These are phyloP conservation scores for Euleptes europaea DNA, from an alignment of 2,113 vertebrate species.

Conservation along the genomic window DNA sequence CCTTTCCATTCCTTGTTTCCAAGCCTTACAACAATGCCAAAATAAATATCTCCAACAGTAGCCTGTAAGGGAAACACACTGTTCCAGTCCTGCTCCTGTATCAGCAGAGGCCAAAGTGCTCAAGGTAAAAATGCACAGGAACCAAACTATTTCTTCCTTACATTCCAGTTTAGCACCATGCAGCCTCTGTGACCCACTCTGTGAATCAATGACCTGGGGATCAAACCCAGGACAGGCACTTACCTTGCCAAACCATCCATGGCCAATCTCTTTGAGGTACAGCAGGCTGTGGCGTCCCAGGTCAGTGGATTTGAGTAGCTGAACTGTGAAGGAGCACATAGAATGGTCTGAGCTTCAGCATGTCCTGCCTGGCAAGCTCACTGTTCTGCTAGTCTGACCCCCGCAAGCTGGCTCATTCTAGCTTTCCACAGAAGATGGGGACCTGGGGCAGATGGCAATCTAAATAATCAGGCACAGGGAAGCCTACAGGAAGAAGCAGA, in stretches of 20 bases:
- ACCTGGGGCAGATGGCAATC: neutral
- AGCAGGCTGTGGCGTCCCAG: constrained; percentile 89
- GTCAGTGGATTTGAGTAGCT: constrained; percentile 85
- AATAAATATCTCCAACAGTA: neutral
- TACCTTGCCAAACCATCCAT: constrained; percentile 97
- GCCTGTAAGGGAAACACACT: neutral
- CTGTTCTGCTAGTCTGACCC: neutral
- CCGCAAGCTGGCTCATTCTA: neutral
- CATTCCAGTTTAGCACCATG: neutral
- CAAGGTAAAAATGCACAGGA: neutral
- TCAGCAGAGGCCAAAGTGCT: neutral
- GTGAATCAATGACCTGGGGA: neutral
- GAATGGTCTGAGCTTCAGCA: neutral
- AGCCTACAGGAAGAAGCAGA: neutral
- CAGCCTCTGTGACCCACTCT: neutral
- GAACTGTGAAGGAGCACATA: constrained; percentile 75
- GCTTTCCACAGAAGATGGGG: neutral
- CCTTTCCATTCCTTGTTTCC: neutral
- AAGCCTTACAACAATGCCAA: neutral
- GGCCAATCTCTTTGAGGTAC: constrained; percentile 94
- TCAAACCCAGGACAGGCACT: constrained; percentile 10
- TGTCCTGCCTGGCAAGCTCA: neutral
- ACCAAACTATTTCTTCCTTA: neutral
- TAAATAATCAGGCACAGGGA: neutral
- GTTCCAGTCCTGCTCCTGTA: neutral